phyloP scores from a whole-genome alignment of 2,797 vertebrate species.

The Chromobotia macracanthus region DNA sequence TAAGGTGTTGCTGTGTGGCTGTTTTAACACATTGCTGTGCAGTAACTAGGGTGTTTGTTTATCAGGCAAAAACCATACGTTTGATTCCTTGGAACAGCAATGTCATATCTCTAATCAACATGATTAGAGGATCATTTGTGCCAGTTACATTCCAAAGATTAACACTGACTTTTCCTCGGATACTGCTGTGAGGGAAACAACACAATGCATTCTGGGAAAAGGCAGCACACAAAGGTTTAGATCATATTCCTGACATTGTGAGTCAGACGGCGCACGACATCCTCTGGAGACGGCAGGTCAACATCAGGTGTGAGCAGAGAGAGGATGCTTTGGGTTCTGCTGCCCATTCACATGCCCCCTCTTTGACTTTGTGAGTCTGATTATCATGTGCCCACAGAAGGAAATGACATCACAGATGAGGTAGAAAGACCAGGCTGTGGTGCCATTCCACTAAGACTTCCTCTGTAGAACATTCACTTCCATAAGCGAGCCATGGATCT shows the following conservation, averaged over 20 bases:
- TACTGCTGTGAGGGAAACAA: background rate
- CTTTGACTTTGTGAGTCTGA: background rate
- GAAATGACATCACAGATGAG: conserved; percentile 35
- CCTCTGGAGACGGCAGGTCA: background rate
- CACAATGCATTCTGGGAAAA: background rate
- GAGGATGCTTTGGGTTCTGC: background rate
- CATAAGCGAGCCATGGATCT: background rate
- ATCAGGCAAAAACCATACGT: too few relatives aligned
- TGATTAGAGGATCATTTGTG: background rate
- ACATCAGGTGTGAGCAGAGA: background rate
- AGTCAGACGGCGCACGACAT: too few relatives aligned
- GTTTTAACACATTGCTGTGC: too few relatives aligned
- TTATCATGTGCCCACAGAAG: conserved; percentile 4
- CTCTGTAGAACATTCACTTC: conserved; percentile 51
- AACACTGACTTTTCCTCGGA: background rate
- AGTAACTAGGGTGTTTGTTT: too few relatives aligned
- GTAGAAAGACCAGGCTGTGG: conserved; percentile 53
- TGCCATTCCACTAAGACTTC: conserved; percentile 51
- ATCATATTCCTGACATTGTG: too few relatives aligned
- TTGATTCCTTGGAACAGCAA: too few relatives aligned
- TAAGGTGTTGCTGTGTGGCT: too few relatives aligned
- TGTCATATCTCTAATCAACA: too few relatives aligned
- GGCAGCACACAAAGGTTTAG: background rate
- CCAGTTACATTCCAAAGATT: background rate
- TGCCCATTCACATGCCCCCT: background rate